A percentile compares a stretch with the other conserved stretches of the same genome.
These are phyloP conservation scores for Matsumyia berberina DNA, from an alignment of 2,888 invertebrate species.

Conservation along the genomic window DNA sequence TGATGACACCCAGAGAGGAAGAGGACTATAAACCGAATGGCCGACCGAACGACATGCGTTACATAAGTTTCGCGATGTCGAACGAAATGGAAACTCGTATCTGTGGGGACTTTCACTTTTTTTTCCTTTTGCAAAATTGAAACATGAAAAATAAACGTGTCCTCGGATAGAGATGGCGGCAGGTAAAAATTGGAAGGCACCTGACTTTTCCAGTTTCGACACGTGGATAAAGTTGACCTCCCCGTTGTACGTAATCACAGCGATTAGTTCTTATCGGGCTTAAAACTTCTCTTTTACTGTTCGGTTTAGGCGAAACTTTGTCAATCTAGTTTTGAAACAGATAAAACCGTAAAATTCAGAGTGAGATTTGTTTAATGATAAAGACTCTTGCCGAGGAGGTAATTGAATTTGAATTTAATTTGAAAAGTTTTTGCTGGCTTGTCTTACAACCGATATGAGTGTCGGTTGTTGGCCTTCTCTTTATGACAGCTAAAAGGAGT, in stretches of 20 bases:
- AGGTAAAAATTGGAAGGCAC: not conserved
- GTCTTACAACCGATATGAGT: not conserved
- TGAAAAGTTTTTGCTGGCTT: not conserved
- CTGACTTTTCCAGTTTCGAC: conserved; percentile 1
- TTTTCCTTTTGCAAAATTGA: not conserved
- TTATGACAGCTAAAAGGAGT: too few relatives aligned
- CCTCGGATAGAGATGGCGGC: too few relatives aligned
- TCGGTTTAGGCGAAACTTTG: not conserved
- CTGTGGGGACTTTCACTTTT: conserved; percentile 12
- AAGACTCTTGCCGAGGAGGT: not conserved
- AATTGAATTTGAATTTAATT: conserved; percentile 7
- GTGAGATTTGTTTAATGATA: not conserved
- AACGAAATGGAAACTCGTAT: not conserved
- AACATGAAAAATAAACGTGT: not conserved
- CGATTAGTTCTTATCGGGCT: conserved; percentile 3
- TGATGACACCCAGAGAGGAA: too few relatives aligned
- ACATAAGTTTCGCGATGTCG: conserved; percentile 14
- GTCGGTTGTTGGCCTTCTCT: not conserved
- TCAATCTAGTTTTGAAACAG: conserved; percentile 1
- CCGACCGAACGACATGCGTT: conserved; percentile 2
- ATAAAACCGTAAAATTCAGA: not conserved
- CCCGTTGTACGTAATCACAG: not conserved
- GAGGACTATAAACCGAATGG: not conserved
- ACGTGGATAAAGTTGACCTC: not conserved
- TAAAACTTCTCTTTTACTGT: not conserved